Evolutionary conservation across 2,113 vertebrate species (phyloP), one percentile per base, ranked within the genome.

Genomic region (Chaetodon trifascialis): DNA sequence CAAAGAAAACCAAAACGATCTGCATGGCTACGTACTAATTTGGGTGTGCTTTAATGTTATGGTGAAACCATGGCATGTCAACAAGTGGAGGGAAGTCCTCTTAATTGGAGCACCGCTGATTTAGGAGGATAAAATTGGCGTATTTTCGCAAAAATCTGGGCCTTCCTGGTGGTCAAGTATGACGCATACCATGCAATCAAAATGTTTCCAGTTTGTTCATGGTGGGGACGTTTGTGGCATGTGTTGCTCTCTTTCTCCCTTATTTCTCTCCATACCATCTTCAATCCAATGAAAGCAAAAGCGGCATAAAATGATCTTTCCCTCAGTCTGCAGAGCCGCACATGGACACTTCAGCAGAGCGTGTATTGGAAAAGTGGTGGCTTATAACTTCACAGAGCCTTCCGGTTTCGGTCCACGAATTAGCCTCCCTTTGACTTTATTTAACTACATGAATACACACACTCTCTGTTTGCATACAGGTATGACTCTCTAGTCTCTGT

Each of bases 131-230:
- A 15, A 59, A 76, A 82, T 49, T 88, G 44, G 10, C 17, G 49
- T 42, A 40, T 67, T 73, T 76, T 60, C 54, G 11, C 63, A 73
- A 62, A 83, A 67, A 73, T 71, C 76, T 8, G 0, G 42, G 21
- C 16, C 62, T 44, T 36, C 10, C 19, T 64, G 69, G 76, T 87
- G 75, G 67, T 85, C 34, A 60, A 71, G 69, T 63, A 25, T 72
- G 74, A 79, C 12, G 47, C 84, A 83, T 1, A 86, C 38, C 46
- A 75, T 85, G 73, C 59, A 80, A 85, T 68, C 80, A 80, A 46
- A 11, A 85, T 52, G 73, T 77, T 76, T 68, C 15, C 54, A 56
- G 11, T 72, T 75, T 66, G 15, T 44, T 70, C 51, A 83, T 34
- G 23, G 40, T 44, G 38, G 54, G 34, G 58, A 70, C 12, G 19